phyloP scores from a whole-genome alignment of 2,797 vertebrate genomes.

The Malacoraja senta region DNA sequence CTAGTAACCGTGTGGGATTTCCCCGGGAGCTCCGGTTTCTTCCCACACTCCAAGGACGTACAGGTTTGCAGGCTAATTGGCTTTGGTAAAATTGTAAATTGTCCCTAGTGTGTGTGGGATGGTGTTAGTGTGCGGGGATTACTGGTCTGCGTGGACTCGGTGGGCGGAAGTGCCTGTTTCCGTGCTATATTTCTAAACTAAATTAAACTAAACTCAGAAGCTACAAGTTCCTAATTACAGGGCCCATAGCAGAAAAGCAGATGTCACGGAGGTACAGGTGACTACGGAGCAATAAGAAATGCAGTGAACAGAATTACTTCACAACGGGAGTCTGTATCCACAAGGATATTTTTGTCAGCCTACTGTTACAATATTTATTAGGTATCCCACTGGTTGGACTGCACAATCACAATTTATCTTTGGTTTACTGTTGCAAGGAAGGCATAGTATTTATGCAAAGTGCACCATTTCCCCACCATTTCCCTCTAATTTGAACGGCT shows the following conservation, averaged over 20 bases:
- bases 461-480: background rate
- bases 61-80: too few relatives aligned
- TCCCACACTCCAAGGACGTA: too few relatives aligned
- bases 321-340: background rate
- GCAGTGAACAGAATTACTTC: background rate
- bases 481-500: background rate
- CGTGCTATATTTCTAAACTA: too few relatives aligned
- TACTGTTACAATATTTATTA: background rate
- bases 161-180: too few relatives aligned
- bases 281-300: background rate
- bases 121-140: too few relatives aligned
- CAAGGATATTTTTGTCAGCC: background rate
- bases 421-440: background rate
- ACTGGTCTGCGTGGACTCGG: too few relatives aligned
- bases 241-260: constrained; percentile 25
- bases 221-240: constrained; percentile 7
- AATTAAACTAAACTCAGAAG: background rate
- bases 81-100: too few relatives aligned
- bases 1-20: too few relatives aligned
- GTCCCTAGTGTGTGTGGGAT: too few relatives aligned
- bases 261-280: constrained; percentile 19
- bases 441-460: too few relatives aligned
- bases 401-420: background rate
- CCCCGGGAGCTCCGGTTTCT: too few relatives aligned
- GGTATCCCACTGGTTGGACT: background rate